A percentile compares a stretch with the other conserved stretches of the same genome.
Conservation (phyloP, 2,113 vertebrate species). For the Rhinoptilus africanus region DNA sequence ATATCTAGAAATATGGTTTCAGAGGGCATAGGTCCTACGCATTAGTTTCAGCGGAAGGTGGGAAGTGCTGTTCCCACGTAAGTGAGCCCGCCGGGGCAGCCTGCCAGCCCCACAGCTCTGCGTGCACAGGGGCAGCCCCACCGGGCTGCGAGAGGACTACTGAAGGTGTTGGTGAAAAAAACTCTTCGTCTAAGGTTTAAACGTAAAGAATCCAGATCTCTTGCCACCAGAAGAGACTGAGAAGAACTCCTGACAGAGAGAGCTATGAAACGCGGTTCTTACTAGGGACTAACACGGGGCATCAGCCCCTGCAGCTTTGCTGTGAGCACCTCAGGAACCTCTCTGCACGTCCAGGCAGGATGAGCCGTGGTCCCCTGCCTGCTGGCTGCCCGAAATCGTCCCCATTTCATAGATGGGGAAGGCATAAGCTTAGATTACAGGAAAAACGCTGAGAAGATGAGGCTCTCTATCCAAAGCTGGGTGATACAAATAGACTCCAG, state of each 20-base stretch:
- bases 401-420: not conserved
- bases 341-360: not conserved
- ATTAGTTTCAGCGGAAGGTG: not conserved
- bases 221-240: not conserved
- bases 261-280: not conserved
- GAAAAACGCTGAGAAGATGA: not conserved
- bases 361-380: accelerated
- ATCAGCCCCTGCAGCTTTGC: not conserved
- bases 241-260: not conserved
- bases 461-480: not conserved
- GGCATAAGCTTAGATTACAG: not conserved
- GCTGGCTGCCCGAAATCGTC: not conserved
- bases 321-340: not conserved
- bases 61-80: accelerated
- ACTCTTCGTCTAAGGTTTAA: not conserved
- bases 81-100: not conserved
- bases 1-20: not conserved
- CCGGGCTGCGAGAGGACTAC: not conserved
- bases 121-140: accelerated
- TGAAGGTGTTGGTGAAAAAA: accelerated
- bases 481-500: not conserved
- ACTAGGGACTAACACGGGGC: not conserved
- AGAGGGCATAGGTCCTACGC: not conserved
- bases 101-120: not conserved
- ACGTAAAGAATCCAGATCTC: not conserved